These are phyloP conservation scores for Mionectes olivaceus DNA, from an alignment of 2,797 vertebrate species.

Conservation along the genomic window DNA sequence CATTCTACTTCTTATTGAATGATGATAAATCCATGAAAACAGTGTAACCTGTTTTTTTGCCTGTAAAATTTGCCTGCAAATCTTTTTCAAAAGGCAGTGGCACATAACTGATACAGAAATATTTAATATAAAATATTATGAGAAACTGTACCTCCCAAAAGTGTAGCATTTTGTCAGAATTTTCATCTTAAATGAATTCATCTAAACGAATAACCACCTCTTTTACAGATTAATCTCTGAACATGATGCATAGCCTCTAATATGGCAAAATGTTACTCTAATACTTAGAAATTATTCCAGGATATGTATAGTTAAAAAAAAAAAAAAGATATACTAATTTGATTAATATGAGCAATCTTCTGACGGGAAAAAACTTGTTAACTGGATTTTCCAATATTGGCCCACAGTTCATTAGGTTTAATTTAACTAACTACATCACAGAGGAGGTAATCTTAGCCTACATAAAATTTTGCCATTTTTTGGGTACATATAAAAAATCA, in stretches of 20 bases:
- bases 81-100: neutral
- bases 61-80: neutral
- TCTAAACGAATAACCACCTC: conserved; percentile 8
- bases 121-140: neutral
- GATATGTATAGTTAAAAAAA: conserved; percentile 40
- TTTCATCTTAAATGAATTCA: neutral
- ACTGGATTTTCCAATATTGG: conserved; percentile 65
- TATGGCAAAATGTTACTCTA: conserved; percentile 24
- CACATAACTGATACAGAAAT: neutral
- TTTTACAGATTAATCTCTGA: neutral
- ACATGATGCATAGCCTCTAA: neutral
- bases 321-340: conserved; percentile 48
- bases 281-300: conserved; percentile 40
- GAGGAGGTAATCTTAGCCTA: conserved; percentile 9
- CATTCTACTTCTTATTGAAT: neutral
- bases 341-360: conserved; percentile 56
- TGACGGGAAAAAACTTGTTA: conserved; percentile 45
- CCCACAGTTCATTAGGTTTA: conserved; percentile 60
- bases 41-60: neutral
- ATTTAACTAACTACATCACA: conserved; percentile 58
- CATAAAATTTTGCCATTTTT: conserved; percentile 27
- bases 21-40: neutral
- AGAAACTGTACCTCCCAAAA: neutral
- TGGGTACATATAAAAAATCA: conserved; percentile 33
- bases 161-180: neutral